Conservation (phyloP, 2,113 vertebrate species). For the Indri indri region DNA sequence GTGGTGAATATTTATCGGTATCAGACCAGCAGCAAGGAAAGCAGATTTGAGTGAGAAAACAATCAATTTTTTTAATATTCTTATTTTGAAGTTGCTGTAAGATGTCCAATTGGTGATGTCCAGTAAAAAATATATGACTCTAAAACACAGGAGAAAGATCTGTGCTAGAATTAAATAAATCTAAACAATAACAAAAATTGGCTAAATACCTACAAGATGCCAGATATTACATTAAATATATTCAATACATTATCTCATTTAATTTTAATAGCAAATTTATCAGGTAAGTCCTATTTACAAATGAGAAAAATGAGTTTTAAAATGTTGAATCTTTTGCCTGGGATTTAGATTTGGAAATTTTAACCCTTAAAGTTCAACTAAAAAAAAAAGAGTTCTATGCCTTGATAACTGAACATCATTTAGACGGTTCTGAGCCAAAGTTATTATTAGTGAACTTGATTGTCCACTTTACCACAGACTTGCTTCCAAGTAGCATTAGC, state of each 20-base stretch:
- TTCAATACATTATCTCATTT: not conserved
- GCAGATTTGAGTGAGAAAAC: not conserved
- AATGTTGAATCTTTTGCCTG: not conserved
- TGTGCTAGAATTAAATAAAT: not conserved
- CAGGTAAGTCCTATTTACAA: not conserved
- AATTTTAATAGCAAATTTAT: not conserved
- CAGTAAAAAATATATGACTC: not conserved
- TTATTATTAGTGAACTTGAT: not conserved
- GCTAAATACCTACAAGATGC: not conserved
- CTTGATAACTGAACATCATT: slow-evolving; percentile 10
- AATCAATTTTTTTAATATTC: not conserved
- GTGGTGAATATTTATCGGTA: not conserved
- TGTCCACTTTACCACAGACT: not conserved
- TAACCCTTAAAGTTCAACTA: not conserved
- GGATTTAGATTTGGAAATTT: not conserved
- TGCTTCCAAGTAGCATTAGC: not conserved
- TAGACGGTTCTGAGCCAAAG: not conserved
- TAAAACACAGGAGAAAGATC: not conserved
- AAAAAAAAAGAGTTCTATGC: not conserved
- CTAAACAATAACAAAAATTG: not conserved
- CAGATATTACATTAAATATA: not conserved
- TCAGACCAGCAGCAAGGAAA: not conserved
- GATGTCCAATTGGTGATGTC: not conserved
- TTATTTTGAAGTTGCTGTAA: not conserved
- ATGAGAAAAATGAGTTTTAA: not conserved